A percentile compares a stretch with the other conserved stretches of the same genome.
Evolutionary conservation across 2,888 invertebrate species (phyloP).

Genomic region (Drymonia ruficornis): DNA sequence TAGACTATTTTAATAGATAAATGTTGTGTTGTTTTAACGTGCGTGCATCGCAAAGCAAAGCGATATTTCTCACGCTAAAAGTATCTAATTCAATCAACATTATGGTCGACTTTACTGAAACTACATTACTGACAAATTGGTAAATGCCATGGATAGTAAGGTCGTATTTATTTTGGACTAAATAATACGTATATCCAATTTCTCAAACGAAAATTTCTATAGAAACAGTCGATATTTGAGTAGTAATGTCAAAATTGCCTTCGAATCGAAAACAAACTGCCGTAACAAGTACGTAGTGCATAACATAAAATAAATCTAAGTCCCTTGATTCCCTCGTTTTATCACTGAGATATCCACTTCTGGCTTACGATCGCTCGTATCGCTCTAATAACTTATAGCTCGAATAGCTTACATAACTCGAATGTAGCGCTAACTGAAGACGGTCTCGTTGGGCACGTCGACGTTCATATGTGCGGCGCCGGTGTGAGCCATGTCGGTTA

Average conservation of each 20-base stretch:
- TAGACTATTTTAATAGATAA: too few species aligned
- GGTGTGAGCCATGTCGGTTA: conserved; percentile 70
- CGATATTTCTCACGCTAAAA: neutral
- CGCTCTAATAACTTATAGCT: neutral
- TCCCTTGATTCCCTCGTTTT: neutral
- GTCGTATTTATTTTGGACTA: neutral
- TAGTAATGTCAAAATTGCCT: neutral
- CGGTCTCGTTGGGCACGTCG: conserved; percentile 69
- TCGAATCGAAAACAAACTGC: neutral
- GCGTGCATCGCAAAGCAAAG: neutral
- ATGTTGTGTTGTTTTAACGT: too few species aligned
- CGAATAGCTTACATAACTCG: neutral
- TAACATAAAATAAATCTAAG: neutral
- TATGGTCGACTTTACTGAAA: neutral
- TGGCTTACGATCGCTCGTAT: neutral
- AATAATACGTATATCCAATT: neutral
- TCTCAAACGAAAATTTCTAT: neutral
- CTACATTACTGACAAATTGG: neutral
- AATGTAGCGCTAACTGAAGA: conserved; percentile 68
- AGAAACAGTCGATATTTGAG: neutral
- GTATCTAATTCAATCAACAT: neutral
- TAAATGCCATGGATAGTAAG: conserved; percentile 3
- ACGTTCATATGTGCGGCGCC: conserved; percentile 39
- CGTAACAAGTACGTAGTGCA: neutral
- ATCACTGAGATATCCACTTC: neutral